These are phyloP conservation scores for Drosophila nannoptera DNA, from an alignment of 1,140 invertebrate species.

Conservation along the genomic window DNA sequence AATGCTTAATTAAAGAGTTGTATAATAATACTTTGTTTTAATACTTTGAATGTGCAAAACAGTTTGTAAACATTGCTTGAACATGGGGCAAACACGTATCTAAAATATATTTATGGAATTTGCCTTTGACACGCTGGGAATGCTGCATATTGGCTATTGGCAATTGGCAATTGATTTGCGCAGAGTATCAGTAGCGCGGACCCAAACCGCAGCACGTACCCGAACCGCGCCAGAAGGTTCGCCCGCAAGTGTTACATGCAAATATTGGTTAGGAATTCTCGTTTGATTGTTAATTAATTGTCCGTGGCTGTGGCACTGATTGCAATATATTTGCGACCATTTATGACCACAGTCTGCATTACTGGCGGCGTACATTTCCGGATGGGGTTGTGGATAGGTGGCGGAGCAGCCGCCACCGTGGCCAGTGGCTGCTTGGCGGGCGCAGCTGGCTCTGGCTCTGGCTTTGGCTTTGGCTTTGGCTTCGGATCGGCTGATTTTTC, in stretches of 20 bases:
- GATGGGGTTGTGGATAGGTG: too few relatives aligned
- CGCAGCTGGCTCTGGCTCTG: neutral
- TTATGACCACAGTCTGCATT: constrained; percentile 48
- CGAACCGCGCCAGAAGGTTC: too few relatives aligned
- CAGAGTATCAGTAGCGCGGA: neutral
- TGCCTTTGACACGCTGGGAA: neutral
- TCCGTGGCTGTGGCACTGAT: constrained; percentile 42
- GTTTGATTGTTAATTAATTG: neutral
- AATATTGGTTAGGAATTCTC: too few relatives aligned
- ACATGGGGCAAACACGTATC: neutral
- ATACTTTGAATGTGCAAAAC: neutral
- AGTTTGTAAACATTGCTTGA: neutral
- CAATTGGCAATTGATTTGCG: neutral
- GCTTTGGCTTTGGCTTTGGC: neutral
- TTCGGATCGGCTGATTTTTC: neutral
- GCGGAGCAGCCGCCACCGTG: too few relatives aligned
- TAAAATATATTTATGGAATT: neutral
- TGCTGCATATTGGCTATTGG: neutral
- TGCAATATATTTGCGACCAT: constrained; percentile 51
- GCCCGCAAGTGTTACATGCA: neutral
- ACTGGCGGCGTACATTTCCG: constrained; percentile 20
- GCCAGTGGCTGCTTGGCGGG: neutral
- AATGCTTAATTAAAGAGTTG: constrained; percentile 19
- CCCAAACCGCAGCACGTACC: neutral
- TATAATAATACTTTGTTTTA: neutral